Conservation (phyloP, 2,113 vertebrate species). For the Odobenus rosmarus region DNA sequence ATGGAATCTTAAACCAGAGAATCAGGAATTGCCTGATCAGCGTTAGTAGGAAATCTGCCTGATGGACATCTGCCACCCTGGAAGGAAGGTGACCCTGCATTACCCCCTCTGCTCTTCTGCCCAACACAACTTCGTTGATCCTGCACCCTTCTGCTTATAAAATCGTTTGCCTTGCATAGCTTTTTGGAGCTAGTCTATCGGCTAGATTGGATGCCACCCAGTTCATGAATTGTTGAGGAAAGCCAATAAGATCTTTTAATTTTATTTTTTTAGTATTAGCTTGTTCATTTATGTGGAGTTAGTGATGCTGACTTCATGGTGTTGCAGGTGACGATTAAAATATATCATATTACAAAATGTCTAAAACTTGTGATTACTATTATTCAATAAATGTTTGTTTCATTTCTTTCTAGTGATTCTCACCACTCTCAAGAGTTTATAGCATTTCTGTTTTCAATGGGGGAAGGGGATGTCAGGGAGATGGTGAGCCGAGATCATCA, state of each 20-base stretch:
- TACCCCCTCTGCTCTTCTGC: not conserved
- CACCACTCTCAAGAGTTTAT: not conserved
- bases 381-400: not conserved
- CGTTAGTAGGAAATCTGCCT: not conserved
- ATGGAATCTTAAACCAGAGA: not conserved
- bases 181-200: not conserved
- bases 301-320: not conserved
- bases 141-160: no score
- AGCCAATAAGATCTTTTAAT: not conserved
- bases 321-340: not conserved
- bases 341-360: not conserved
- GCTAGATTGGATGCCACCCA: not conserved
- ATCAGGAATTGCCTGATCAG: no score
- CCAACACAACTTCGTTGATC: not conserved
- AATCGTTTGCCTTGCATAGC: not conserved
- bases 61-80: not conserved
- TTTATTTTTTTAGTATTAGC: not conserved
- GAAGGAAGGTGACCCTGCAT: no score
- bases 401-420: not conserved
- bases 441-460: not conserved
- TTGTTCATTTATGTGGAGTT: not conserved
- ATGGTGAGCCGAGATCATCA: fast-evolving
- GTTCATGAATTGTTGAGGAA: not conserved
- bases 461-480: fast-evolving
- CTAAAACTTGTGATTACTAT: not conserved